Evolutionary conservation across 2,888 invertebrate species (phyloP).

Genomic region (Seira musarum): DNA sequence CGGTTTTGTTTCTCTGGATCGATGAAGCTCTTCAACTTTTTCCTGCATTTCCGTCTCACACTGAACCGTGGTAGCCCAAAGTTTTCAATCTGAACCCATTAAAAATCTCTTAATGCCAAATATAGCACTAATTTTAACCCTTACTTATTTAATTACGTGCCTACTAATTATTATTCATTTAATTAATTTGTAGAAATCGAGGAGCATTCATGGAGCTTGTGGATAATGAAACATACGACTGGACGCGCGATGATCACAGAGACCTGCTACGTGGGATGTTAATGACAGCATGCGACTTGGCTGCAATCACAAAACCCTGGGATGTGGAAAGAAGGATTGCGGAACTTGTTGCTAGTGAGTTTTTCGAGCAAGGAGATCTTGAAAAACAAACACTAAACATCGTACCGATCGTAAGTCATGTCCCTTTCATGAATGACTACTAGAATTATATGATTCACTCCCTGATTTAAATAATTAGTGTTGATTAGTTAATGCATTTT

Average conservation of each 20-base stretch:
- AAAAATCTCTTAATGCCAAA: no score
- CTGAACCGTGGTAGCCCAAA: conserved; percentile 52
- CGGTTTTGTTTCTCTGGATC: conserved; percentile 31
- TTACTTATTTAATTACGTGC: no score
- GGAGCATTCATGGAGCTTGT: conserved; percentile 87
- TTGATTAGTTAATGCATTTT: conserved; percentile 47
- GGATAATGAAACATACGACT: conserved; percentile 76
- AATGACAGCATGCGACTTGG: conserved; percentile 96
- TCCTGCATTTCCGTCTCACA: neutral
- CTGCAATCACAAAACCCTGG: conserved; percentile 86
- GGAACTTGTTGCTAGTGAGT: conserved; percentile 73
- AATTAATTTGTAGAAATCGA: conserved; percentile 81
- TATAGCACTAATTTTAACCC: no score
- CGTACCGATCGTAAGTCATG: conserved; percentile 73
- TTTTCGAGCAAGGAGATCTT: conserved; percentile 74
- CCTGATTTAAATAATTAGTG: neutral
- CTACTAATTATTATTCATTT: no score
- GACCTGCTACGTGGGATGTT: conserved; percentile 91
- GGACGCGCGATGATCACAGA: conserved; percentile 83
- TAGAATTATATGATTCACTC: neutral
- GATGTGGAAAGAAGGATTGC: conserved; percentile 72
- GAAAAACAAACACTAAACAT: conserved; percentile 73
- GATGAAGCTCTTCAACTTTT: conserved; percentile 31
- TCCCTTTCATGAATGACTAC: neutral
- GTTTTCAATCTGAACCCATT: conserved; percentile 70